Evolutionary conservation across 2,888 invertebrate genomes (phyloP).

Genomic region (Limnephilus auricula): DNA sequence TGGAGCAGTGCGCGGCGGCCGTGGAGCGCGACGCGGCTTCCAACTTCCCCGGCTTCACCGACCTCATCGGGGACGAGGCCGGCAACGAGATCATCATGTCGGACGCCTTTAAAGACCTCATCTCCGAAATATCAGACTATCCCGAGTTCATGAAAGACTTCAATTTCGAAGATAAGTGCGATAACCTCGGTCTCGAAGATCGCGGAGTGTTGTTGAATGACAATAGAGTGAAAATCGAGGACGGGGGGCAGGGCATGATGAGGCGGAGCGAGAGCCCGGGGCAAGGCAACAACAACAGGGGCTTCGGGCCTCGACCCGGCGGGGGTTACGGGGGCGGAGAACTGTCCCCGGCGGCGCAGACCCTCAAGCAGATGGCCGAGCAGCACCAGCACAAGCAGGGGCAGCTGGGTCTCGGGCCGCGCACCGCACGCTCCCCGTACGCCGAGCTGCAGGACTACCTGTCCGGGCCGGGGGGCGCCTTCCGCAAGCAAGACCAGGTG

Average conservation of each 20-base stretch:
- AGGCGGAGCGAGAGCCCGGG: conserved; percentile 59
- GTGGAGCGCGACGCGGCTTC: conserved; percentile 90
- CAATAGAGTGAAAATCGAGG: conserved; percentile 62
- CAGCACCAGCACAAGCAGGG: conserved; percentile 94
- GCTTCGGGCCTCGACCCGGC: conserved; percentile 72
- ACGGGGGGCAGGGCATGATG: conserved; percentile 51
- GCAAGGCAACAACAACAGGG: conserved; percentile 51
- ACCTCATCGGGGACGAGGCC: conserved; percentile 90
- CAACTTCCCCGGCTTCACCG: conserved; percentile 87
- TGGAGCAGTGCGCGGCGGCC: conserved; percentile 90
- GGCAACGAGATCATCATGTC: conserved; percentile 86
- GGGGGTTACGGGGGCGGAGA: conserved; percentile 81
- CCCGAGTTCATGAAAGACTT: conserved; percentile 92
- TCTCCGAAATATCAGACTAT: conserved; percentile 91
- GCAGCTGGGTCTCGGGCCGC: conserved; percentile 78
- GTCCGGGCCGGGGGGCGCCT: conserved; percentile 68
- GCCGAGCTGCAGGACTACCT: conserved; percentile 69
- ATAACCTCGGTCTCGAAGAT: conserved; percentile 55
- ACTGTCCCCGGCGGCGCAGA: conserved; percentile 95
- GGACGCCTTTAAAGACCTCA: conserved; percentile 90
- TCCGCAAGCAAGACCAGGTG: conserved; percentile 70
- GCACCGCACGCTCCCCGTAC: conserved; percentile 71
- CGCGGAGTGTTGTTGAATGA: conserved; percentile 49
- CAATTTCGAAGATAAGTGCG: conserved; percentile 77
- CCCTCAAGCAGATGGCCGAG: conserved; percentile 97